phyloP scores from a whole-genome alignment of 2,888 invertebrate genomes.

The Drosophila mulleri region DNA sequence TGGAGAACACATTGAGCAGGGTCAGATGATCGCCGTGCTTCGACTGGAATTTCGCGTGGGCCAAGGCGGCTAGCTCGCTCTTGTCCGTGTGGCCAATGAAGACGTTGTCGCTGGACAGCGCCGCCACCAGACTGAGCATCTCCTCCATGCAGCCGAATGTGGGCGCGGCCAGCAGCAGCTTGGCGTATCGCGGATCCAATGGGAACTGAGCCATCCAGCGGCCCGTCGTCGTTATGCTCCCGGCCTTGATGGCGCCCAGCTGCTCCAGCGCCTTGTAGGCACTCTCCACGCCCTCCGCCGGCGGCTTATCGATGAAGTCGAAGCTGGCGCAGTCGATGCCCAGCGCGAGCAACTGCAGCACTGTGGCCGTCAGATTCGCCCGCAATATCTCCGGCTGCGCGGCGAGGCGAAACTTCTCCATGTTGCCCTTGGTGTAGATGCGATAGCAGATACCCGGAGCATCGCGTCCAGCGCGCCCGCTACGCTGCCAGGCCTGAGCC shows the following conservation, averaged over 20 bases:
- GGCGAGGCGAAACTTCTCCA: conserved; percentile 89
- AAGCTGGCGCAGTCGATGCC: conserved; percentile 93
- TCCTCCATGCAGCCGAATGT: conserved; percentile 92
- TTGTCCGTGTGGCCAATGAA: conserved; percentile 89
- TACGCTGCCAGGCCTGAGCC: conserved; percentile 97
- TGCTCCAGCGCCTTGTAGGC: conserved; percentile 87
- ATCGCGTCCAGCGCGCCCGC: conserved; percentile 96
- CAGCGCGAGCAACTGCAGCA: conserved; percentile 92
- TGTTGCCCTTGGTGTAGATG: conserved; percentile 92
- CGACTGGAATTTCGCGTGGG: conserved; percentile 92
- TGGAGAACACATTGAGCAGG: conserved; percentile 94
- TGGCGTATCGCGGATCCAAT: conserved; percentile 95
- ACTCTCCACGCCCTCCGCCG: conserved; percentile 88
- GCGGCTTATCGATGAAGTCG: conserved; percentile 96
- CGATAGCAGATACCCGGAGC: conserved; percentile 94
- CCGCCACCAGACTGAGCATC: conserved; percentile 93
- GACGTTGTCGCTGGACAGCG: conserved; percentile 95
- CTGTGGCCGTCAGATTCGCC: conserved; percentile 86
- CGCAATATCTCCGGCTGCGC: conserved; percentile 95
- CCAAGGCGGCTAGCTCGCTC: conserved; percentile 90
- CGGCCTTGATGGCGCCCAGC: conserved; percentile 89
- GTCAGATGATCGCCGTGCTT: conserved; percentile 96
- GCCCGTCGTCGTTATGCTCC: conserved; percentile 91
- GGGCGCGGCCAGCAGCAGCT: conserved; percentile 91
- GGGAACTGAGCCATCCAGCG: conserved; percentile 96